phyloP scores from a whole-genome alignment of 1,140 invertebrate genomes.

The Monomorium pharaonis region DNA sequence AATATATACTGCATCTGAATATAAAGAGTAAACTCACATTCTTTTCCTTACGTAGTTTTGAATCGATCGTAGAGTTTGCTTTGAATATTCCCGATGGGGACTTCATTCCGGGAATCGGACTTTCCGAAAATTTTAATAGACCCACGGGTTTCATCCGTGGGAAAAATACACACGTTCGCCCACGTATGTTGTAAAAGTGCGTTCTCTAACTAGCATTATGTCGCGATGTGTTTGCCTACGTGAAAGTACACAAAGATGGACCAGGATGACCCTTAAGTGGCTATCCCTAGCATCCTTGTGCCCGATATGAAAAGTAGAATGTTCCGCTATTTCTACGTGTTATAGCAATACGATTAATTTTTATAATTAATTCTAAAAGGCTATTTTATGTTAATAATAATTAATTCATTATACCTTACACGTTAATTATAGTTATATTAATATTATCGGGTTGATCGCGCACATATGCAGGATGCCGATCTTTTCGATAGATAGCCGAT shows the following conservation, averaged over 20 bases:
- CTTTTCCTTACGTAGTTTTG: not conserved
- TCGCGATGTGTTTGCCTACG: slow-evolving; percentile 42
- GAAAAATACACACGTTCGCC: slow-evolving; percentile 46
- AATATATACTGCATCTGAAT: not conserved
- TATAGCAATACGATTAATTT: not conserved
- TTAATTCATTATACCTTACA: not conserved
- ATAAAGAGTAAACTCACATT: not conserved
- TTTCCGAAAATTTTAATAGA: slow-evolving; percentile 49
- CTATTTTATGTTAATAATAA: not conserved
- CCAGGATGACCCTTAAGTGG: slow-evolving; percentile 15
- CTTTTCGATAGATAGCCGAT: not conserved
- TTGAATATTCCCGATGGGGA: not conserved
- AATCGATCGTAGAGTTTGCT: not conserved
- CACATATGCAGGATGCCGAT: not conserved
- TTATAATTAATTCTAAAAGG: not conserved
- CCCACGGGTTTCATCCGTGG: not conserved
- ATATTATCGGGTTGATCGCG: not conserved
- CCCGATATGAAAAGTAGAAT: slow-evolving; percentile 5
- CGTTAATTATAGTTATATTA: not conserved
- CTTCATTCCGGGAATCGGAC: not conserved
- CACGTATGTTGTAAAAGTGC: slow-evolving; percentile 9
- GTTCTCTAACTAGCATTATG: slow-evolving; percentile 46
- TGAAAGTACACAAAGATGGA: slow-evolving; percentile 36
- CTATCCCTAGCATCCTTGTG: slow-evolving; percentile 2
- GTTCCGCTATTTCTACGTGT: not conserved